Conservation (phyloP, 2,797 vertebrate genomes). For the Leuciscus waleckii region DNA sequence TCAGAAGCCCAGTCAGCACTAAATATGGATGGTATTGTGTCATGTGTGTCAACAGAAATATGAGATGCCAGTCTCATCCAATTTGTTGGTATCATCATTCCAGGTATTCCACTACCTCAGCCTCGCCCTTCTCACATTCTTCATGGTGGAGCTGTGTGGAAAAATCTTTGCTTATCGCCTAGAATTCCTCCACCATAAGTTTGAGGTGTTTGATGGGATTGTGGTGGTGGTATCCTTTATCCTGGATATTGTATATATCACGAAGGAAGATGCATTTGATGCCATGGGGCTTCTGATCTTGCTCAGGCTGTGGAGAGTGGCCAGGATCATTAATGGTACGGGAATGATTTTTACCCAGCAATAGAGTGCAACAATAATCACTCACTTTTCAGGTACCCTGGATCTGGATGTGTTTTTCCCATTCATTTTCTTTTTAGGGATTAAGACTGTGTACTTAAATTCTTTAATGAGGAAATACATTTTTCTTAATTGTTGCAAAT, state of each 20-base stretch:
- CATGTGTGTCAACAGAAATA: slow-evolving; percentile 18
- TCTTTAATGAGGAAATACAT: rapidly evolving
- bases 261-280: slow-evolving; percentile 85
- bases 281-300: slow-evolving; percentile 91
- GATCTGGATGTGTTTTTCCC: background rate
- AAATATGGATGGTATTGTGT: background rate
- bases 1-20: background rate
- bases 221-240: slow-evolving; percentile 91
- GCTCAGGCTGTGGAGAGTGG: slow-evolving; percentile 94
- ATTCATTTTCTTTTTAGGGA: background rate
- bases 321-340: slow-evolving; percentile 93
- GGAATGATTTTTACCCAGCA: background rate
- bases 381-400: background rate
- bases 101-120: slow-evolving; percentile 95
- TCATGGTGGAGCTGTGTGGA: slow-evolving; percentile 88
- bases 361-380: background rate
- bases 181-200: slow-evolving; percentile 95
- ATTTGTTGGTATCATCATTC: background rate
- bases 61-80: background rate
- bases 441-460: too few relatives aligned
- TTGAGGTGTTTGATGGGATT: slow-evolving; percentile 90
- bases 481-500: background rate
- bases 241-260: slow-evolving; percentile 86
- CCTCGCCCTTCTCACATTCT: slow-evolving; percentile 87
- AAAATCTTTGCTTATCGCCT: slow-evolving; percentile 88